These are phyloP conservation scores for Melieria crassipennis DNA, from an alignment of 2,888 invertebrate species.

Conservation along the genomic window DNA sequence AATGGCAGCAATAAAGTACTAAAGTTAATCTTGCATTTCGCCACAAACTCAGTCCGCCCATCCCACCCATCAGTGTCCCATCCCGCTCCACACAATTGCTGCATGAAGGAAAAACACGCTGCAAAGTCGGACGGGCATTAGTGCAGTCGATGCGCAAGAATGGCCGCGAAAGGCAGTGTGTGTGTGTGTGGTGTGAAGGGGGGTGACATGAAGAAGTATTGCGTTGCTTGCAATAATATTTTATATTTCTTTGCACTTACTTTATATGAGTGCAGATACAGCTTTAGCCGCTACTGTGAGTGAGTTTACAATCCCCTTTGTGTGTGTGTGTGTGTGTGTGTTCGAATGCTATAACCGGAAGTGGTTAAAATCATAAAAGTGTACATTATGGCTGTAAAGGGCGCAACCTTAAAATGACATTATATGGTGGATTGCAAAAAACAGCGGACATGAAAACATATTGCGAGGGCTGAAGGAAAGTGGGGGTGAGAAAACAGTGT, in stretches of 20 bases:
- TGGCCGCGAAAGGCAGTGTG: not conserved
- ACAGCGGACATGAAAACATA: no score
- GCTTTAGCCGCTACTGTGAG: no score
- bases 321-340: not conserved
- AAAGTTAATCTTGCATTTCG: constrained; percentile 29
- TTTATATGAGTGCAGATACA: not conserved
- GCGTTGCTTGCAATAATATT: not conserved
- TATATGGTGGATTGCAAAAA: no score
- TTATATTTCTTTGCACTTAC: constrained; percentile 5
- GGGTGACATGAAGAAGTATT: not conserved
- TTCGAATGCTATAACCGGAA: not conserved
- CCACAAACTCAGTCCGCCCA: not conserved
- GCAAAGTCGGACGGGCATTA: not conserved
- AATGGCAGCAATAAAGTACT: constrained; percentile 32
- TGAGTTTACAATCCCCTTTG: not conserved
- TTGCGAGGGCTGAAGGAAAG: no score
- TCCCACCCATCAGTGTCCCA: not conserved
- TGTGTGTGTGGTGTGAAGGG: not conserved
- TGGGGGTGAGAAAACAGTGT: no score
- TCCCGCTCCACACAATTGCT: constrained; percentile 22
- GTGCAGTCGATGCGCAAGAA: not conserved
- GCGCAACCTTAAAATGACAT: not conserved
- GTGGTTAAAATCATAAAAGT: constrained; percentile 19
- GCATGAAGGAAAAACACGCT: constrained; percentile 3
- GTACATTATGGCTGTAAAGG: constrained; percentile 25